Base-by-base conservation (phyloP, 2,113 vertebrate genomes). In the Nothoprocta pentlandii region DNA sequence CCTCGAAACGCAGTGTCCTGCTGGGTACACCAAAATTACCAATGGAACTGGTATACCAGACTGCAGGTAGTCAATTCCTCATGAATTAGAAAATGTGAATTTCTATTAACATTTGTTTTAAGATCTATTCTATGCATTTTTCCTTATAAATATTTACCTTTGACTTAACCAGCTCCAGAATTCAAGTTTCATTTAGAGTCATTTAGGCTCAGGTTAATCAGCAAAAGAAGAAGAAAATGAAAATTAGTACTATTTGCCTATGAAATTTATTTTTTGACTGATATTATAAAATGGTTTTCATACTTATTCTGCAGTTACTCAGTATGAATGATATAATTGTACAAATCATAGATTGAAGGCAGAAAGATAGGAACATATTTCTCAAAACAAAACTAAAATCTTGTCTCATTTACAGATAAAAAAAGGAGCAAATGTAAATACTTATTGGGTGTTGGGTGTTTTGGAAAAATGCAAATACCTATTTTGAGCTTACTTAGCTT, bases 11-110 rank as follows among this genome's bases (percentile, higher is more conserved):
- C 61, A 34, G 13, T 98, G 98, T 54, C 97, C 97, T 17, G 87
- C 90, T 15, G 98, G 98, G 44, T 98, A 97, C 66, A 93, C 25
- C 74, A 98, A 97, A 95, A 56, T 97, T 36, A 97, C 97, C 81
- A 97, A 86, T 0, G 86, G 89, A 22, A 93, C 92, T 7, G 98
- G 98, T 5, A 90, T 87, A 82, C 93, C 93, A 44, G 97, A 98
- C 32, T 98, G 98, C 98, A 98, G 98, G 98, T 98, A 98, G 58
- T 28, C 98, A 98, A 4, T 28, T 75, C 47, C 58, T 22, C 5
- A 9, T 36, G 5, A 76, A 88, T 32, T 32, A 84, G 12, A 89
- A 51, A 49, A 66, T 3, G 1, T 66, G 81, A 5, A 47, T 41
- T 13, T 6, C 1, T 23, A 36, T 49, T 10, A 56, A 26, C 67